A percentile compares a stretch with the other conserved stretches of the same genome.
Conservation (phyloP, 2,113 vertebrate species). For the Tragulus kanchil region DNA sequence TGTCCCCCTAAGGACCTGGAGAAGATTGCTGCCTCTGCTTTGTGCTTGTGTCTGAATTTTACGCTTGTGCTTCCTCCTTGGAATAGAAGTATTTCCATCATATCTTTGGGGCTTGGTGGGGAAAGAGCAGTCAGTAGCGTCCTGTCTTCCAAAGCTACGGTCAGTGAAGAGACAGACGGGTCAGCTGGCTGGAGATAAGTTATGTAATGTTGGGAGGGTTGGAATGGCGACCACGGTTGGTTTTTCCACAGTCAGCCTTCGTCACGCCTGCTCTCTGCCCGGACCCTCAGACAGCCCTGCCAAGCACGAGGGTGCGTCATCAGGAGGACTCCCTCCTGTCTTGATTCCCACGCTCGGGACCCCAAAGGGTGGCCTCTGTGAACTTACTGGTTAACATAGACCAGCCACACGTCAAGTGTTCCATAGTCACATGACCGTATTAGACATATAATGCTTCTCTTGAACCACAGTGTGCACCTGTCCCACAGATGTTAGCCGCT, state of each 20-base stretch:
- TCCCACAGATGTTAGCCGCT: accelerated
- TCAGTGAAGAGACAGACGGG: not conserved
- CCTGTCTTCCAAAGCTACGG: not conserved
- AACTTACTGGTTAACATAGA: not conserved
- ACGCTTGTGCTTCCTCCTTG: not conserved
- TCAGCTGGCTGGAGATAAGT: not conserved
- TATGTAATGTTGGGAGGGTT: not conserved
- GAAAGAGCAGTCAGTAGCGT: not conserved
- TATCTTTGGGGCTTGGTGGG: not conserved
- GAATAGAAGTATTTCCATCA: not conserved
- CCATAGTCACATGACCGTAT: too few relatives aligned
- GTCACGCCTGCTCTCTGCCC: accelerated
- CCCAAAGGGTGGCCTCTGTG: not conserved
- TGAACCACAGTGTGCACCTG: not conserved
- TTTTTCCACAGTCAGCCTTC: not conserved
- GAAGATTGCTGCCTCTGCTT: not conserved
- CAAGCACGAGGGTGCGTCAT: accelerated
- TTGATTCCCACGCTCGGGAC: not conserved
- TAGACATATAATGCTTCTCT: not conserved
- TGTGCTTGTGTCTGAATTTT: not conserved
- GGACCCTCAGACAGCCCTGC: not conserved
- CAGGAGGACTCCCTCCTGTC: not conserved
- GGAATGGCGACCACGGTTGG: not conserved
- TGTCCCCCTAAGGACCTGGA: not conserved
- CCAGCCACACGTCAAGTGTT: not conserved